Base-by-base conservation (phyloP, 1,140 invertebrate genomes). In the Ganaspis sp. region DNA sequence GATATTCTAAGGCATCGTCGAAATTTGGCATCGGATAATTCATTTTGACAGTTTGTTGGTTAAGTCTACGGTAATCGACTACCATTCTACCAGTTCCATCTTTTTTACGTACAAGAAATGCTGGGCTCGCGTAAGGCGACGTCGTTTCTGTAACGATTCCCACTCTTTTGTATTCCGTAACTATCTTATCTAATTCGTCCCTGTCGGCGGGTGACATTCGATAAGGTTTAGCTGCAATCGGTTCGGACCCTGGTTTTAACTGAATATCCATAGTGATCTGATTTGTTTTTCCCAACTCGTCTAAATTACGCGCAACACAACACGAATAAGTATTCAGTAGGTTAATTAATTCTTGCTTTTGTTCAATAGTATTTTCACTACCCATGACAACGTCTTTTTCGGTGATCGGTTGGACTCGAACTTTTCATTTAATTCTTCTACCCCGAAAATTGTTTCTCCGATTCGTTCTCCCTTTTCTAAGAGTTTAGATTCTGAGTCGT, bases 61-160 rank as follows among this genome's bases (percentile, higher is more conserved):
- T 93, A 0, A 93, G 70, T 11, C 72, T 37, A 29, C 89, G 70
- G 77, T 87, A 93, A 74, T 88, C 84, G 6, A 85, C 73, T 70
- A 80, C 80, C 26, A 88, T 74, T 4, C 89, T 49, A 12, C 54
- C 49, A 9, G 72, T 34, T 1, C 85, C 84, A 26, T 85, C 78
- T 45, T 84, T 84, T 38, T 87, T 88, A 5, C 77, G 77, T 9
- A 87, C 85, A 9, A 88, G 58, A 0, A 87, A 38, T 1, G 83
- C 74, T 0, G 83, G 84, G 9, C 73, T 75, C 0, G 82, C 69
- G 54, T 34, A 85, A 17, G 83, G 80, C 19, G 85, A 86, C 70
- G 73, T 78, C 17, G 73, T 75, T 29, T 75, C 73, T 3, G 26
- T 69, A 15, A 75, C 40, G 23, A 75, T 45, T 9, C 58, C 58